These are phyloP conservation scores for Pseudochirops cupreus DNA, from an alignment of 2,797 vertebrate genomes.

Conservation along the genomic window DNA sequence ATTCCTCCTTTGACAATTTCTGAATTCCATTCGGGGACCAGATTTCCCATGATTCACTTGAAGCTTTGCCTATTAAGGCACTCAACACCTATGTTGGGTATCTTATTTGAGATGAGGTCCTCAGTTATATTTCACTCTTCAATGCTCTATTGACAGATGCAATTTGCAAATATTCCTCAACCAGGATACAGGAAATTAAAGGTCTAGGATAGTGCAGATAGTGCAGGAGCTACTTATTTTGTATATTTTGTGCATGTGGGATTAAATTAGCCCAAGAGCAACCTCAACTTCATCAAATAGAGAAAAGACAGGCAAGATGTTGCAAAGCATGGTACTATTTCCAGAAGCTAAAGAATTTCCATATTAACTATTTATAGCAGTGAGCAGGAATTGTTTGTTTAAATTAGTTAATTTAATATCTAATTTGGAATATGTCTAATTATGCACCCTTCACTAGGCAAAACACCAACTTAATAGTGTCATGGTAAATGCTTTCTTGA, in stretches of 20 bases:
- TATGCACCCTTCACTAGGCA: neutral
- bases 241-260: neutral
- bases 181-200: neutral
- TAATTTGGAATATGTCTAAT: neutral
- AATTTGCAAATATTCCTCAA: neutral
- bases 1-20: neutral
- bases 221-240: neutral
- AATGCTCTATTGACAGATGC: neutral
- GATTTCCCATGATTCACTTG: neutral
- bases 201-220: neutral
- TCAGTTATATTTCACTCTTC: neutral
- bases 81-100: neutral
- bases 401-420: neutral
- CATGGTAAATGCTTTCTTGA: neutral
- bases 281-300: neutral
- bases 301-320: neutral
- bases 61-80: neutral
- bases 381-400: neutral
- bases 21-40: neutral
- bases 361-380: neutral
- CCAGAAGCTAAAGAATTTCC: neutral
- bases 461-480: neutral
- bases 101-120: neutral
- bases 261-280: neutral
- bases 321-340: neutral